These are phyloP conservation scores for Gnathonemus echidnorhynchus DNA, from an alignment of 2,113 vertebrate genomes.

Conservation along the genomic window DNA sequence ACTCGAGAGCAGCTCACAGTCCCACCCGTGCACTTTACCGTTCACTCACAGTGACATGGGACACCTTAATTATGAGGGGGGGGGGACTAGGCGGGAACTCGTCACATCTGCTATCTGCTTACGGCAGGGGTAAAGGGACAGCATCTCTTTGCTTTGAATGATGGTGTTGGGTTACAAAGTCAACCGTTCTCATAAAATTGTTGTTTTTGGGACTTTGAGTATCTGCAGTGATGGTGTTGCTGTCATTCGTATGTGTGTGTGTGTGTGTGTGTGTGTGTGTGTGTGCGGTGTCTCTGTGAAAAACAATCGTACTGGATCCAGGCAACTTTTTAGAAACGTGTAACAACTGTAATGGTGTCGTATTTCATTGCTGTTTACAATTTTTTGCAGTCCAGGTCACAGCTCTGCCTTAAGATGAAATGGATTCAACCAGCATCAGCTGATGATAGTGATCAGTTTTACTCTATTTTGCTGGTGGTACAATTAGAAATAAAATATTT, in stretches of 20 bases:
- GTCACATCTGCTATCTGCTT: slow-evolving; percentile 66
- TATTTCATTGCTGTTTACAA: not conserved
- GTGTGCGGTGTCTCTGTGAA: not conserved
- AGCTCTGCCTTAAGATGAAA: not conserved
- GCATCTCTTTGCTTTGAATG: slow-evolving; percentile 15
- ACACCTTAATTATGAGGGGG: slow-evolving; percentile 63
- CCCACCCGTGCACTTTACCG: slow-evolving; percentile 44
- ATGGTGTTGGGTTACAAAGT: not conserved
- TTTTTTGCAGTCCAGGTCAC: not conserved
- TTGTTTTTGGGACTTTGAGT: not conserved
- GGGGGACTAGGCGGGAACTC: slow-evolving; percentile 34
- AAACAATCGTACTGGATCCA: not conserved
- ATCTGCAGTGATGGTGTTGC: not conserved
- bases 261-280: not conserved
- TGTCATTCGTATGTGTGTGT: not conserved
- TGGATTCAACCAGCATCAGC: not conserved
- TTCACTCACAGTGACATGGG: slow-evolving; percentile 60
- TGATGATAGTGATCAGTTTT: not conserved
- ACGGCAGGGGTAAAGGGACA: not conserved
- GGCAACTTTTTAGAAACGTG: not conserved
- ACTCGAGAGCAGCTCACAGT: slow-evolving; percentile 51
- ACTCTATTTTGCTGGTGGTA: not conserved
- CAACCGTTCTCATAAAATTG: not conserved
- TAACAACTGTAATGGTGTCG: not conserved
- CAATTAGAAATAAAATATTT: not conserved